Evolutionary conservation across 1,140 invertebrate genomes (phyloP).

Genomic region (Drosophila persimilis): DNA sequence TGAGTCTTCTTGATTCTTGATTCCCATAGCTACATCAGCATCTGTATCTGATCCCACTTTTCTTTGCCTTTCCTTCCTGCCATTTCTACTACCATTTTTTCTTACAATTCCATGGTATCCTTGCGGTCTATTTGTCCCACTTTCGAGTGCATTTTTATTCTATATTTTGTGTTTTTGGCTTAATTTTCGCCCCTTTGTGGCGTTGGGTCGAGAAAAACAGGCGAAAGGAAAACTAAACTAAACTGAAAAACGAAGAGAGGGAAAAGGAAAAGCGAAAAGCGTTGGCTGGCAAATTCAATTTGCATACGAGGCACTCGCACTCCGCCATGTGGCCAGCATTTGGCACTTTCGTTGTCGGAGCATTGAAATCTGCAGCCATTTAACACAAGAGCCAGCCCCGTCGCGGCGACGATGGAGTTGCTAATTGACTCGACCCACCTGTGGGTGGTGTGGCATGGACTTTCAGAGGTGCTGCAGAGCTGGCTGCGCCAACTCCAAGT

Average conservation of each 20-base stretch:
- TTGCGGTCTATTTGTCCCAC: neutral
- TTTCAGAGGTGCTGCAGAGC: neutral
- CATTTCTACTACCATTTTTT: too few relatives aligned
- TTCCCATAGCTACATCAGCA: too few relatives aligned
- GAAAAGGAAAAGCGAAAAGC: conserved; percentile 61
- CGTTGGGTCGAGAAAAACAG: neutral
- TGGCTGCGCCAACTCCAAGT: conserved; percentile 15
- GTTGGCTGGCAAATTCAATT: conserved; percentile 69
- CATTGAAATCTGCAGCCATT: conserved; percentile 62
- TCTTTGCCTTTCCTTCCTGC: too few relatives aligned
- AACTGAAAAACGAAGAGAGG: neutral
- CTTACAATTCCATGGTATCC: neutral
- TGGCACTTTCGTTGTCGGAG: conserved; percentile 11
- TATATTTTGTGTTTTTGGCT: conserved; percentile 19
- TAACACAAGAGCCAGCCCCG: conserved; percentile 39
- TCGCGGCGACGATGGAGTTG: conserved; percentile 57
- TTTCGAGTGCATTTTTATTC: conserved; percentile 8
- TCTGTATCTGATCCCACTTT: too few relatives aligned
- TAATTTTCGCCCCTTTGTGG: conserved; percentile 15
- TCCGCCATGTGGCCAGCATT: conserved; percentile 44
- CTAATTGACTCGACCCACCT: conserved; percentile 60
- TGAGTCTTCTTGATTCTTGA: too few relatives aligned
- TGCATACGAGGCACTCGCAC: conserved; percentile 44
- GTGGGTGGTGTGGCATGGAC: conserved; percentile 1
- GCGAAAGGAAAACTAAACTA: too few relatives aligned